Base-by-base conservation (phyloP, 2,113 vertebrate species). In the Cyprinodon brontotheroides region DNA sequence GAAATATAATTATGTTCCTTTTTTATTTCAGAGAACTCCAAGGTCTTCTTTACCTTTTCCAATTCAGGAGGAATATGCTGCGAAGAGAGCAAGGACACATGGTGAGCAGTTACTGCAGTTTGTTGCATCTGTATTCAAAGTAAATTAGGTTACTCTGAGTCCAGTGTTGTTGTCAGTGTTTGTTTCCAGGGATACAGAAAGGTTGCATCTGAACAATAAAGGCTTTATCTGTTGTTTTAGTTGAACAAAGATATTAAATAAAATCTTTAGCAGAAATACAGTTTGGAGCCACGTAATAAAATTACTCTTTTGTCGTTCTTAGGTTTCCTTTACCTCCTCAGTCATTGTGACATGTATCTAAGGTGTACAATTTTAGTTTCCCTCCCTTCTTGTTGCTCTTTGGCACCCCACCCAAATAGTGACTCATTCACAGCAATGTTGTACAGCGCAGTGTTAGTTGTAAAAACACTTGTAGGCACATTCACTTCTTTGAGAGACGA, bases 61-160 rank as follows among this genome's bases (percentile, higher is more conserved):
- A 13, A 94, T 84, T 3, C 89, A 94, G 78, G 94, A 95, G 75
- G 89, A 71, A 72, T 65, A 76, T 37, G 47, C 81, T 77, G 75
- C 80, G 47, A 95, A 95, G 84, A 92, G 91, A 89, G 57, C 71
- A 61, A 89, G 92, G 70, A 88, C 82, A 45, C 86, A 93, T 0
- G 92, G 94, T 95, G 70, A 90, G 93, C 83, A 57, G 4, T 8
- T 60, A 45, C 20, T 14, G 10, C 20, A 17, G 9, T 12, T 36
- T 39, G 12, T 13, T 36, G 38, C 41, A 17, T 75, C 17, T 65
- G 20, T 40, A 6, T 71, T 81, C 40, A 78, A 45, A 36, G 63
- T 78, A 4, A 76, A 63, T 67, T 48, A 15, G 4, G 15, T 81
- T 38, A 76, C 65, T 65, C 15, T 72, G 22, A 68, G 43, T 64